Evolutionary conservation across 2,888 invertebrate species (phyloP), one percentile per base, ranked within the genome.

Genomic region (Apamea epomidion): DNA sequence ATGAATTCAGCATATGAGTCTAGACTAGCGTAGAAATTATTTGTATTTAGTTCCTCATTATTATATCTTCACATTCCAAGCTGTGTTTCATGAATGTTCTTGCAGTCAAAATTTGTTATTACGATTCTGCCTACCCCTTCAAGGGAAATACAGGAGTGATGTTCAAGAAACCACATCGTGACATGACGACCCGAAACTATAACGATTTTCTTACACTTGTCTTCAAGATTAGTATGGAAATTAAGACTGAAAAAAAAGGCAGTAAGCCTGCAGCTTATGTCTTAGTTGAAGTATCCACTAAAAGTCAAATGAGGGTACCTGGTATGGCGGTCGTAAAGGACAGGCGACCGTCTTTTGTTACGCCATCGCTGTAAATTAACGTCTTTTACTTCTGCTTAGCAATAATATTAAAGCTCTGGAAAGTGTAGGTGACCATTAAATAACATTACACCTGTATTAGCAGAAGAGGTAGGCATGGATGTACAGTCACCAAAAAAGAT

Each of bases 281-380:
- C 81, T 71, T 83, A 71, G 45, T 74, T 67, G 67, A 86, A 88
- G 86, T 86, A 62, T 74, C 80, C 68, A 85, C 84, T 88, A 80
- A 88, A 88, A 88, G 76, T 86, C 80, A 86, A 88, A 88, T 84
- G 87, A 88, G 82, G 88, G 84, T 84, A 81, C 74, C 76, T 80
- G 85, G 77, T 86, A 83, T 76, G 81, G 64, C 76, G 79, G 78
- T 86, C 82, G 76, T 86, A 84, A 88, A 84, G 54, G 82, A 76
- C 86, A 83, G 88, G 32, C 77, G 29, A 64, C 48, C 69, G 69
- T 87, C 76, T 85, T 83, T 76, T 80, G 75, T 76, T 58, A 85
- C 48, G 73, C 65, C 51, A 72, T 81, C 42, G 71, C 82, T 84
- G 72, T 77, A 69, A 86, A 74, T 60, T 77, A 60, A 79, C 32